A percentile compares a stretch with the other conserved stretches of the same genome.
These are phyloP conservation scores for Xanthia togata DNA, from an alignment of 2,888 invertebrate genomes.

Conservation along the genomic window DNA sequence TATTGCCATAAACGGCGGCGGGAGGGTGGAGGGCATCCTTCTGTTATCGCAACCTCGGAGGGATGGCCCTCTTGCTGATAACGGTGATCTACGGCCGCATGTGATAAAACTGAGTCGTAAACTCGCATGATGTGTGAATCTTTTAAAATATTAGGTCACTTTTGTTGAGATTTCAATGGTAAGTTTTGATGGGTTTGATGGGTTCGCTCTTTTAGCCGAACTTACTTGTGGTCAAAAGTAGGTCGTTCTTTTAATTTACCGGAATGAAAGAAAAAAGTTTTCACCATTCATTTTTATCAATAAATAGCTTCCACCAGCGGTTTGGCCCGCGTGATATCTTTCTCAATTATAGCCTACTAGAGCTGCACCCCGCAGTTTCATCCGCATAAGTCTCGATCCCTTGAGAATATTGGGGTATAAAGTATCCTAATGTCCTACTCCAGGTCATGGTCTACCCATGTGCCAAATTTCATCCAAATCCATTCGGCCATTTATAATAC, in stretches of 20 bases:
- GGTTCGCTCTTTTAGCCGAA: background rate
- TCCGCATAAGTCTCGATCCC: no score
- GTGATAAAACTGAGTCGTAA: slow-evolving; percentile 63
- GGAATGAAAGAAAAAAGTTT: background rate
- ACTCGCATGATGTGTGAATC: slow-evolving; percentile 47
- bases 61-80: slow-evolving; percentile 49
- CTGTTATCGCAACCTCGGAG: slow-evolving; percentile 46
- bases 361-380: no score
- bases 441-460: no score
- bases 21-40: slow-evolving; percentile 45
- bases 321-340: no score
- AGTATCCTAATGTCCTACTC: no score
- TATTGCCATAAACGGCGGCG: slow-evolving; percentile 62
- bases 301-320: background rate
- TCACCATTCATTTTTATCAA: background rate
- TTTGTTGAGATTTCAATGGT: slow-evolving; percentile 31
- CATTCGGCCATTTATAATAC: no score
- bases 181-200: background rate
- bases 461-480: no score
- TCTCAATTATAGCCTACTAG: no score
- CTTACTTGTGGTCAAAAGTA: background rate
- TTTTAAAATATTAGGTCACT: slow-evolving; percentile 52
- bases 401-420: no score
- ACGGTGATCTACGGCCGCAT: slow-evolving; percentile 58
- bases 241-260: background rate